Percentiles rank a stretch among this genome's conserved stretches.
Evolutionary conservation across 2,888 invertebrate species (phyloP).

Genomic region (Drosophila leonis): DNA sequence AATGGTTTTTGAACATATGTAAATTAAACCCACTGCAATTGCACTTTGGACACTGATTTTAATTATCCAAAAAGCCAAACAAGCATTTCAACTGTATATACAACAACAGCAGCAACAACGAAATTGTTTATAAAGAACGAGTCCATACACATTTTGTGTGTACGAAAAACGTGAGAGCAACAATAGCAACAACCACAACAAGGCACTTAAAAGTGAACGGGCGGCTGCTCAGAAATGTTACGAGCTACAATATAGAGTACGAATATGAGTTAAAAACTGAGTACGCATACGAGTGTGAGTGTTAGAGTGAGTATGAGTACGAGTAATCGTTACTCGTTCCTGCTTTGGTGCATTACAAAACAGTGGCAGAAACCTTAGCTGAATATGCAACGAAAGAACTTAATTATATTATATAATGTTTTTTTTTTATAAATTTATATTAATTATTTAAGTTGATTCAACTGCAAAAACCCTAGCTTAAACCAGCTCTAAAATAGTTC

Average conservation of each 20-base stretch:
- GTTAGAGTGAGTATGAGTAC: neutral
- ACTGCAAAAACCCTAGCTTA: neutral
- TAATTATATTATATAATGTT: too few species aligned
- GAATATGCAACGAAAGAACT: neutral
- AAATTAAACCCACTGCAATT: slow-evolving; percentile 72
- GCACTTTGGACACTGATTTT: slow-evolving; percentile 78
- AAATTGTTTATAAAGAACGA: slow-evolving; percentile 52
- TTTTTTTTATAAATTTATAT: too few species aligned
- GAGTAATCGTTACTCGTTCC: neutral
- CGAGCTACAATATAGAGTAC: slow-evolving; percentile 1
- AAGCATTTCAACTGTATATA: slow-evolving; percentile 13
- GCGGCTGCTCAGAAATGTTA: slow-evolving; percentile 23
- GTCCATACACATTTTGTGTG: slow-evolving; percentile 45
- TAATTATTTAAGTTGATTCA: too few species aligned
- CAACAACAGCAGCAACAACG: slow-evolving; percentile 6
- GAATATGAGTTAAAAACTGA: neutral
- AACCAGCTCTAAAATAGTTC: neutral
- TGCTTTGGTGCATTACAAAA: neutral
- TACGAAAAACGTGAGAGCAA: slow-evolving; percentile 33
- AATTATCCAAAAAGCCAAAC: slow-evolving; percentile 63
- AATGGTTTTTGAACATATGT: slow-evolving; percentile 71
- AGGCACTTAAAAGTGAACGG: slow-evolving; percentile 65
- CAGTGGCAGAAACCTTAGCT: neutral
- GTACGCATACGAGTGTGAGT: neutral
- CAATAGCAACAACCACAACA: slow-evolving; percentile 18